Base-by-base conservation (phyloP, 1,140 invertebrate genomes). In the Stegodyphus dumicola region DNA sequence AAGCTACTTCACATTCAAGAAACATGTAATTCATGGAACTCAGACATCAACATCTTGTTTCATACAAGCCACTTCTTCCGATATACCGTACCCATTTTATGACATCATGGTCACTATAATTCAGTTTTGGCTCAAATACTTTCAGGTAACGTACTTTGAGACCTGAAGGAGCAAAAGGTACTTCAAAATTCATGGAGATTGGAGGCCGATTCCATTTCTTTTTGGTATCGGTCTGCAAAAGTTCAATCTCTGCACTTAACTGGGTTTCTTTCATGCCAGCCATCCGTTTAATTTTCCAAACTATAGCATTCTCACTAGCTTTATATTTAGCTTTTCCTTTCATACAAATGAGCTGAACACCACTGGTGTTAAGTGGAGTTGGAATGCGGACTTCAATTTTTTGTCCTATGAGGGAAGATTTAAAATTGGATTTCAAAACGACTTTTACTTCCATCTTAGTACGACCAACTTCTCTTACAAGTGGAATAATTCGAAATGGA, bases 41-140 rank as follows among this genome's bases (percentile, higher is more conserved):
- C 48, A 64, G 71, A 60, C 78, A 64, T 90, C 87, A 99, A 92
- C 99, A 99, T 92, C 99, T 93, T 48, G 99, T 99, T 93, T 99
- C 99, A 90, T 99, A 99, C 7, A 99, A 93, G 76, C 99, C 99
- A 91, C 97, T 99, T 88, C 97, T 94, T 15, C 99, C 99, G 90
- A 99, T 99, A 91, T 99, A 99, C 67, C 99, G 94, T 48, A 99
- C 99, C 99, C 99, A 99, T 95, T 99, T 99, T 89, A 99, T 99
- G 87, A 99, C 99, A 91, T 99, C 99, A 89, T 99, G 98, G 91
- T 99, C 99, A 52, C 98, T 99, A 91, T 99, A 99, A 92, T 99
- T 99, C 78, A 99, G 92, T 91, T 99, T 99, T 0, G 98, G 96
- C 91, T 99, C 99, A 89, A 99, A 99, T 67, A 99, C 99, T 92